These are phyloP conservation scores for Nibea coibor DNA, from an alignment of 2,113 vertebrate genomes.

Conservation along the genomic window DNA sequence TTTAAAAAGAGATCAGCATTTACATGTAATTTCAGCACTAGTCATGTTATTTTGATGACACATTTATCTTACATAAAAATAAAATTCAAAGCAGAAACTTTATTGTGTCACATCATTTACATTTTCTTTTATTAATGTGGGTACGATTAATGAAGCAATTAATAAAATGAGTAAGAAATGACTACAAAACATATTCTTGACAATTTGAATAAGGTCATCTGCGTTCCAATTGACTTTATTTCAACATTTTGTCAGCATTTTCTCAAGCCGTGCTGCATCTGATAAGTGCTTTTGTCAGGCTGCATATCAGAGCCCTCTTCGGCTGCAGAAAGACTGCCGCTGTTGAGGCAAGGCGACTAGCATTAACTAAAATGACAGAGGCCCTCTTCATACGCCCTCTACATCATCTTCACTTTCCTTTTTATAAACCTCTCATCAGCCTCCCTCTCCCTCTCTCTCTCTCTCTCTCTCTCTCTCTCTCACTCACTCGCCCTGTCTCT, in stretches of 20 bases:
- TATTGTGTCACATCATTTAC: conserved; percentile 17
- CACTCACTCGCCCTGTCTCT: conserved; percentile 56
- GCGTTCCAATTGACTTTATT: conserved; percentile 55
- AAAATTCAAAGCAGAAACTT: neutral
- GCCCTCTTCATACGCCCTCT: conserved; percentile 70
- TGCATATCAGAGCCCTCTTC: conserved; percentile 58
- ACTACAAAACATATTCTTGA: conserved; percentile 53
- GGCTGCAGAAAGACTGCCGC: conserved; percentile 21
- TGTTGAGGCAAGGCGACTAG: conserved; percentile 47
- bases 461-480: conserved; percentile 13
- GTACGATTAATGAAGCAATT: conserved; percentile 25
- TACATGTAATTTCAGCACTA: conserved; percentile 35
- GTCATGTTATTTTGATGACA: conserved; percentile 26
- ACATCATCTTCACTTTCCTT: conserved; percentile 74
- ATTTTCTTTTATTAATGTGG: conserved; percentile 20
- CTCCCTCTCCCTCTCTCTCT: conserved; percentile 24
- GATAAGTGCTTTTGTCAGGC: conserved; percentile 70
- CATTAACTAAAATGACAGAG: conserved; percentile 71
- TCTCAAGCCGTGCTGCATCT: conserved; percentile 51
- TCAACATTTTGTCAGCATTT: conserved; percentile 68
- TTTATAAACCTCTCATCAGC: conserved; percentile 76
- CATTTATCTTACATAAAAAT: conserved; percentile 18
- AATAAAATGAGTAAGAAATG: conserved; percentile 14
- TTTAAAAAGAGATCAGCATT: conserved; percentile 10
- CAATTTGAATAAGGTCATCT: conserved; percentile 45